phyloP scores from a whole-genome alignment of 2,888 invertebrate species.

The Trachelus iudaicus region DNA sequence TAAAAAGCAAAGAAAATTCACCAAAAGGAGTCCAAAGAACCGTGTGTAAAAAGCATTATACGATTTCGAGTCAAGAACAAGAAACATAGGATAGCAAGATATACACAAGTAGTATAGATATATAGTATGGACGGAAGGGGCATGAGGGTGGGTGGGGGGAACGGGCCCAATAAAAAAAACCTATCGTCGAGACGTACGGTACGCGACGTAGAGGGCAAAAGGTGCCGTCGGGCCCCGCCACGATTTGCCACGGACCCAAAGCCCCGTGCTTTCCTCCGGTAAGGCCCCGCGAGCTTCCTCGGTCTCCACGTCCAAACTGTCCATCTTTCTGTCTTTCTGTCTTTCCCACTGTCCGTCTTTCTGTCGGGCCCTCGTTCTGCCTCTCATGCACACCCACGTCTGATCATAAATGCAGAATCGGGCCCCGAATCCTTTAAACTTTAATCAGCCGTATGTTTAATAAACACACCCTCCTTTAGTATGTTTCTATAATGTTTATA shows the following conservation, averaged over 20 bases:
- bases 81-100: constrained; percentile 42
- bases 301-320: not conserved
- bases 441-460: not conserved
- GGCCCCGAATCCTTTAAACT: not conserved
- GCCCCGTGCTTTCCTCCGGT: constrained; percentile 21
- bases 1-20: not conserved
- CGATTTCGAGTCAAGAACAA: constrained; percentile 44
- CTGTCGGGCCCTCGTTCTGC: constrained; percentile 4
- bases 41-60: constrained; percentile 43
- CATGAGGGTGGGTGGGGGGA: constrained; percentile 21
- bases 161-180: constrained; percentile 38
- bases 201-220: not conserved
- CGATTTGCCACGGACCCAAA: constrained; percentile 54
- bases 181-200: not conserved
- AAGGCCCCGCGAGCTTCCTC: constrained; percentile 13
- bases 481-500: not conserved
- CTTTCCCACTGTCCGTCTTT: constrained; percentile 10
- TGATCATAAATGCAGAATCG: not conserved
- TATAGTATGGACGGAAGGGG: not conserved
- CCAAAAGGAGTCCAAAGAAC: constrained; percentile 16
- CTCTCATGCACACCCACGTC: constrained; percentile 17
- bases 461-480: not conserved
- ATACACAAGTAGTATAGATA: not conserved
- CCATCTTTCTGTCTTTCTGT: constrained; percentile 12
- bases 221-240: constrained; percentile 30